Evolutionary conservation across 2,797 vertebrate genomes (phyloP).

Genomic region (Pristis pectinata): DNA sequence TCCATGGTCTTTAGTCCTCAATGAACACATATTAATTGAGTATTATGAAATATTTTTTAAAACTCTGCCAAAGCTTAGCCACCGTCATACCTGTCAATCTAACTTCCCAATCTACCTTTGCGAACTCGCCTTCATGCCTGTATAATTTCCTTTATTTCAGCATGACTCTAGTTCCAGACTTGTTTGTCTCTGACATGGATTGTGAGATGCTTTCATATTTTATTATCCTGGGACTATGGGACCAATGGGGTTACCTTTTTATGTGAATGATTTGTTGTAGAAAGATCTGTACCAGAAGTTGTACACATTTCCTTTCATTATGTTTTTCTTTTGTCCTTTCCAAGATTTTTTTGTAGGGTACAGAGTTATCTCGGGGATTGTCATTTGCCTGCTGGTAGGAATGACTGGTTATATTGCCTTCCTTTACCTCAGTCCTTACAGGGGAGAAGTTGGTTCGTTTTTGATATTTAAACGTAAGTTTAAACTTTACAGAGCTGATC

Average conservation of each 20-base stretch:
- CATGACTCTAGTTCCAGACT: too few species aligned
- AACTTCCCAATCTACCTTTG: too few species aligned
- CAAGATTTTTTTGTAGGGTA: not conserved
- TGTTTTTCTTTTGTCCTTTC: not conserved
- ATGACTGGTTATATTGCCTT: slow-evolving; percentile 1
- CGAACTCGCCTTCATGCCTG: too few species aligned
- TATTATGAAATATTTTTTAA: too few species aligned
- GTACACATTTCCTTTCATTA: not conserved
- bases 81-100: too few species aligned
- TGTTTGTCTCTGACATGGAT: too few species aligned
- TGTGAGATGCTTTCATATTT: too few species aligned
- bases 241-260: not conserved
- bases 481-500: not conserved
- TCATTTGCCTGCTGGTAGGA: not conserved
- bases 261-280: not conserved
- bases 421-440: not conserved
- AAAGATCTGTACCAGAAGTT: not conserved
- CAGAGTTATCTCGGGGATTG: not conserved
- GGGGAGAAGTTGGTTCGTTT: not conserved
- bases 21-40: too few species aligned
- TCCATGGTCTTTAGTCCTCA: too few species aligned
- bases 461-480: not conserved
- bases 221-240: not conserved
- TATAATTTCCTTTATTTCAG: too few species aligned
- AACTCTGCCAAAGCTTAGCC: too few species aligned